A percentile compares a stretch with the other conserved stretches of the same genome.
phyloP scores from a whole-genome alignment of 2,797 vertebrate genomes.

The Hipposideros larvatus region DNA sequence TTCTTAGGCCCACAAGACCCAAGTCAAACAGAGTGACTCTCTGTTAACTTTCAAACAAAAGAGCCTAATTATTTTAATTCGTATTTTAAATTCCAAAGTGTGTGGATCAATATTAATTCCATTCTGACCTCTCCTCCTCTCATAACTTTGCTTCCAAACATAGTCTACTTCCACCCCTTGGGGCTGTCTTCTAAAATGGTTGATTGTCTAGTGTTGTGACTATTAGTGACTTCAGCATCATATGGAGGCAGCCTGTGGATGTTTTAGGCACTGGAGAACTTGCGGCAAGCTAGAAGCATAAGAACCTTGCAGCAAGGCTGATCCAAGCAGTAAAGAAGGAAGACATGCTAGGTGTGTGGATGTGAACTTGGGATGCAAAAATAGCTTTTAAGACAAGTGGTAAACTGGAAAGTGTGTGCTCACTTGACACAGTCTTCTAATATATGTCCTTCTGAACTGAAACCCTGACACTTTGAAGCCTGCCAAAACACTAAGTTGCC shows the following conservation, averaged over 20 bases:
- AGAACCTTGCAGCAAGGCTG: not conserved
- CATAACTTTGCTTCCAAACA: slow-evolving; percentile 14
- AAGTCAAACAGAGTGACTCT: slow-evolving; percentile 29
- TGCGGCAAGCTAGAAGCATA: not conserved
- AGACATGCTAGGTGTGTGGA: not conserved
- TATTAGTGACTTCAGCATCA: not conserved
- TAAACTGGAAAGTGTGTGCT: not conserved
- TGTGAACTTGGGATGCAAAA: slow-evolving; percentile 1
- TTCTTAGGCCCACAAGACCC: not conserved
- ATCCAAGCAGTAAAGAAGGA: not conserved
- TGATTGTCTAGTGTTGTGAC: not conserved
- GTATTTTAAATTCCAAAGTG: not conserved
- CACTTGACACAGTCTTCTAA: not conserved
- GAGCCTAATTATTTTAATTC: slow-evolving; percentile 17
- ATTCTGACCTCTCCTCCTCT: not conserved
- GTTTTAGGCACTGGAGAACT: not conserved
- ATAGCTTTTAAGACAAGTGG: not conserved
- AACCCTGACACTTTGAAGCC: slow-evolving; percentile 17
- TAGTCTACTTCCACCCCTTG: not conserved
- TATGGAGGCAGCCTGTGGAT: not conserved
- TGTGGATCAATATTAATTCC: not conserved
- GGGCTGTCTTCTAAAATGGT: not conserved
- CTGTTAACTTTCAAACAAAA: slow-evolving; percentile 35
- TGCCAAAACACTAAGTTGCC: slow-evolving; percentile 10
- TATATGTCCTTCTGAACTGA: not conserved